Evolutionary conservation across 2,888 invertebrate species (phyloP), one percentile per base, ranked within the genome.

Genomic region (Coremacera marginata): DNA sequence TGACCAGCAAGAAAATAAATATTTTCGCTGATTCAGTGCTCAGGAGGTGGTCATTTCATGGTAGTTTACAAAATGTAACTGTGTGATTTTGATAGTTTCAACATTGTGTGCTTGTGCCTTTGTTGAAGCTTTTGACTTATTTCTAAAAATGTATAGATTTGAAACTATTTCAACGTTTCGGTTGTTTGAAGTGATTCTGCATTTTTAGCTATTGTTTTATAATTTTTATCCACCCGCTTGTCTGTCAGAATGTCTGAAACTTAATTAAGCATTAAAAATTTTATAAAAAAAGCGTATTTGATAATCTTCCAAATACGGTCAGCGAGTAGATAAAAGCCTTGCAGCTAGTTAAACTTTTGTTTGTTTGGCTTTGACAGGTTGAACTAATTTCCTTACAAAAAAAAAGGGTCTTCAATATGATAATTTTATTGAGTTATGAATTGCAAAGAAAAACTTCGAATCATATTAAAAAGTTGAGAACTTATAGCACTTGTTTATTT

Each of bases 11-110:
- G 14, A 44, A 44, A 11, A 44, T 44, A 44, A 60, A 22, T 8
- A 0, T 72, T 76, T 60, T 71, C 57, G 76, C 76, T 76, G 71
- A 67, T 65, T 76, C 71, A 76, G 71, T 25, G 55, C 76, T 1
- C 71, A 34, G 76, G 57, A 57, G 76, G 76, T 65, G 71, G 71
- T 57, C 71, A 71, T 67, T 76, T 65, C 63, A 9, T 44, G 55
- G 22, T 57, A 70, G 70, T 76, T 68, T 68, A 75, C 75, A 57
- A 68, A 68, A 44, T 44, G 75, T 37, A 70, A 70, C 70, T 70
- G 14, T 27, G n/a, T 49, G 14, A 14, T 22, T 60, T 27, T 60
- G 44, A 44, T 60, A 27, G 25, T 19, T 9, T 19, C 11, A 3
- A 14, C 25, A 11, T 27, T 31, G 2, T 60, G 25, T 11, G 11